Percentiles rank a stretch among this genome's conserved stretches.
phyloP scores from a whole-genome alignment of 2,888 invertebrate genomes.

The Stictocephala bisonia region DNA sequence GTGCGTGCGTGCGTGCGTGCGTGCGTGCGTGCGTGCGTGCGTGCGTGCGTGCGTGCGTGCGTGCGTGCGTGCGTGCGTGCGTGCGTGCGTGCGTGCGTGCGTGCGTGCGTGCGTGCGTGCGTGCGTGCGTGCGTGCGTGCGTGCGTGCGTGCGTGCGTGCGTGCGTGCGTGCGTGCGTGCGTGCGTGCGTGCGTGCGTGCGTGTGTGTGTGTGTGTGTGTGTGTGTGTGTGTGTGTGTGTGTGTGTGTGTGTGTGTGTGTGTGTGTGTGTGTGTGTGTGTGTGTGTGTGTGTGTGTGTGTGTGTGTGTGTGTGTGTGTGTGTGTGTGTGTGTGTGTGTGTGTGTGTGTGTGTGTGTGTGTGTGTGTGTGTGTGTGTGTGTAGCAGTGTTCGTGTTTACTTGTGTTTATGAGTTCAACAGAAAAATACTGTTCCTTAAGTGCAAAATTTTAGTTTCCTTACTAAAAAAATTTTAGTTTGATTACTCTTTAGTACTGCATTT shows the following conservation, averaged over 20 bases:
- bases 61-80: slow-evolving; percentile 1
- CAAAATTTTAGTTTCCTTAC: no score
- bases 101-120: neutral
- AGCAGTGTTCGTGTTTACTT: no score
- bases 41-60: neutral
- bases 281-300: slow-evolving; percentile 3
- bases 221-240: slow-evolving; percentile 13
- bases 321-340: slow-evolving; percentile 6
- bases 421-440: no score
- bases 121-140: neutral
- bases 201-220: slow-evolving; percentile 13
- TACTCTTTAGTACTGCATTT: no score
- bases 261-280: neutral
- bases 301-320: slow-evolving; percentile 13
- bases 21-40: neutral
- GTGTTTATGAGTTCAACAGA: no score
- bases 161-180: neutral
- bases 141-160: neutral
- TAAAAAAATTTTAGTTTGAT: no score
- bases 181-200: neutral
- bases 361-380: slow-evolving; percentile 13
- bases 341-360: slow-evolving; percentile 13
- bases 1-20: neutral
- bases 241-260: slow-evolving; percentile 5
- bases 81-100: neutral